Percentiles rank a stretch among this genome's conserved stretches.
phyloP scores from a whole-genome alignment of 2,888 invertebrate species.

The Erpobdella octoculata region DNA sequence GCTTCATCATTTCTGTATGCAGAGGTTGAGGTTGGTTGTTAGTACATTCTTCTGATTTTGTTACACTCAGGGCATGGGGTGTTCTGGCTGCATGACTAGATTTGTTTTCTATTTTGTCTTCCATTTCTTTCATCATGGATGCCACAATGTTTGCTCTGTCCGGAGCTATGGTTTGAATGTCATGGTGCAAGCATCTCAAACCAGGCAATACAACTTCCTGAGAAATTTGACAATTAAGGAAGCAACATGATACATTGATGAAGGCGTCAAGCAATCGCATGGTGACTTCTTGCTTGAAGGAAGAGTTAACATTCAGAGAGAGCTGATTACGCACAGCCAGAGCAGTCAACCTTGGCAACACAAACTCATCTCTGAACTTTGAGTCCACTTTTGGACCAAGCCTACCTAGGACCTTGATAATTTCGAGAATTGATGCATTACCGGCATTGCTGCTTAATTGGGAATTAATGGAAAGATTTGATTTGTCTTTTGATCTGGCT shows the following conservation, averaged over 20 bases:
- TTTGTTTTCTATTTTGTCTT: conserved; percentile 36
- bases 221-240: conserved; percentile 51
- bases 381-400: conserved; percentile 60
- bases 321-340: conserved; percentile 59
- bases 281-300: conserved; percentile 59
- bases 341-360: conserved; percentile 59
- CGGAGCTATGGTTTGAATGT: conserved; percentile 48
- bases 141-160: conserved; percentile 50
- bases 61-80: neutral
- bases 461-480: conserved; percentile 39
- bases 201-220: conserved; percentile 52
- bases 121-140: conserved; percentile 50
- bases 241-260: conserved; percentile 56
- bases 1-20: conserved; percentile 29
- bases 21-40: neutral
- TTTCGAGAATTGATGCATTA: conserved; percentile 57
- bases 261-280: conserved; percentile 62
- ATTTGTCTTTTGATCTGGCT: too few relatives aligned
- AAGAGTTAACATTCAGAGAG: conserved; percentile 53
- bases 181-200: conserved; percentile 47
- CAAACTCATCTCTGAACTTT: conserved; percentile 61
- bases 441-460: conserved; percentile 48
- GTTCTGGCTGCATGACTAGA: neutral
- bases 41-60: neutral
- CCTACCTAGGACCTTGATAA: conserved; percentile 60